These are phyloP conservation scores for Phasia obesa DNA, from an alignment of 2,888 invertebrate species.

Conservation along the genomic window DNA sequence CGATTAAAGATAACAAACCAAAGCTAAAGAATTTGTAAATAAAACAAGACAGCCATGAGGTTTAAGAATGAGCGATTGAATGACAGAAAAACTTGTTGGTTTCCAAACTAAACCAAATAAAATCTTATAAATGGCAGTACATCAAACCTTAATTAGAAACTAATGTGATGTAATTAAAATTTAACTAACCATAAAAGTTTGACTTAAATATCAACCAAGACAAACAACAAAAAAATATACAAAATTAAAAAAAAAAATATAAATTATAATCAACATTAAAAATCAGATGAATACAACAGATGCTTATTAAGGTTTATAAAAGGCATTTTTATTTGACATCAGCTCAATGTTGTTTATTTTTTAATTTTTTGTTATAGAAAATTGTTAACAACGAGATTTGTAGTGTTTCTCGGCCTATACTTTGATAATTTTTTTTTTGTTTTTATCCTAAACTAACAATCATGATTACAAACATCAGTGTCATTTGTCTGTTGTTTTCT, in stretches of 20 bases:
- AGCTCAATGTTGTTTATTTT: slow-evolving; percentile 2
- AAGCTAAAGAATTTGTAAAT: slow-evolving; percentile 33
- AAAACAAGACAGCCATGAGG: slow-evolving; percentile 38
- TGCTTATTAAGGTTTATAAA: slow-evolving; percentile 36
- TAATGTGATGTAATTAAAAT: slow-evolving; percentile 70
- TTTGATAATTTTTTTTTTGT: slow-evolving; percentile 25
- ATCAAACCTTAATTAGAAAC: slow-evolving; percentile 72
- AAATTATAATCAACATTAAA: slow-evolving; percentile 39
- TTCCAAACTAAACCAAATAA: slow-evolving; percentile 53
- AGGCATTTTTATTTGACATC: slow-evolving; percentile 3
- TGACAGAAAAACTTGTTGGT: slow-evolving; percentile 30
- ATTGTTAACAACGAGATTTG: slow-evolving; percentile 5
- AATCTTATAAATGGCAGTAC: slow-evolving; percentile 68
- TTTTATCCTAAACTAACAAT: slow-evolving; percentile 70
- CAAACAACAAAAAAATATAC: background rate
- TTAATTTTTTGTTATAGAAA: background rate
- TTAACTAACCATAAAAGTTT: slow-evolving; percentile 61
- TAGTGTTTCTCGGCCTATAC: slow-evolving; percentile 7
- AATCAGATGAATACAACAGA: slow-evolving; percentile 26
- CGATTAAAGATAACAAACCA: slow-evolving; percentile 60
- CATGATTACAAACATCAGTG: slow-evolving; percentile 66
- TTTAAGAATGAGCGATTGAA: slow-evolving; percentile 18
- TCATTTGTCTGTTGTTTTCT: slow-evolving; percentile 55
- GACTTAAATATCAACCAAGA: slow-evolving; percentile 30
- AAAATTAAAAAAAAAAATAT: slow-evolving; percentile 9